Percentiles rank a stretch among this genome's conserved stretches.
Evolutionary conservation across 92 coral and sea anemone genomes (phyloP).

Genomic region (Porites evermanni): DNA sequence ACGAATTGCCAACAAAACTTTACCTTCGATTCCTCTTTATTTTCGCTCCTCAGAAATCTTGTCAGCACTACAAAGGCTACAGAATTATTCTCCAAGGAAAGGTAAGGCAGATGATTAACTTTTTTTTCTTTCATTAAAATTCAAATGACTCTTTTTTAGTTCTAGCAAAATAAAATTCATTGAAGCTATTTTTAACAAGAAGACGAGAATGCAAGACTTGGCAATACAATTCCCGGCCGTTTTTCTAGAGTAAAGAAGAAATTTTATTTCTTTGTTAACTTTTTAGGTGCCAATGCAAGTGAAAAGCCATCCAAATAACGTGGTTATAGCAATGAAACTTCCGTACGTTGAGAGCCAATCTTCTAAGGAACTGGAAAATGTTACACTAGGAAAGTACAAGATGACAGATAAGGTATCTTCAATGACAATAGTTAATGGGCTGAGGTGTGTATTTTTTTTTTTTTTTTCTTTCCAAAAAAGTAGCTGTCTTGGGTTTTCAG

Average conservation of each 20-base stretch:
- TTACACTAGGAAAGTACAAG: no score
- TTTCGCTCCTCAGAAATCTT: constrained; percentile 1
- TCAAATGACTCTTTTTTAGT: no score
- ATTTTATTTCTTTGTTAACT: background rate
- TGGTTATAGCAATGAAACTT: constrained; percentile 12
- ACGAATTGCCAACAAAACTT: background rate
- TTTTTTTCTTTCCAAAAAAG: no score
- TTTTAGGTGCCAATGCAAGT: background rate
- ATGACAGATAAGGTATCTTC: background rate
- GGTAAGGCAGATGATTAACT: background rate
- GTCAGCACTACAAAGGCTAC: background rate
- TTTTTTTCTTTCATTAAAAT: no score
- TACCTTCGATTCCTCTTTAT: background rate
- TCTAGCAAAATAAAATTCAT: no score
- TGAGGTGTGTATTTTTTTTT: no score
- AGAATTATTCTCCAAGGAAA: constrained; percentile 15
- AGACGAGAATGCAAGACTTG: no score
- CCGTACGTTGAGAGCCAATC: background rate
- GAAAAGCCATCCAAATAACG: background rate
- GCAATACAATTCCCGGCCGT: no score
- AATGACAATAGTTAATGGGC: no score
- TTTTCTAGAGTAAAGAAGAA: no score
- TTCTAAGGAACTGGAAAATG: background rate
- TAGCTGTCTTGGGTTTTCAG: no score
- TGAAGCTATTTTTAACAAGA: no score